Conservation (phyloP, 1,140 invertebrate species). For the Contarinia nasturtii region DNA sequence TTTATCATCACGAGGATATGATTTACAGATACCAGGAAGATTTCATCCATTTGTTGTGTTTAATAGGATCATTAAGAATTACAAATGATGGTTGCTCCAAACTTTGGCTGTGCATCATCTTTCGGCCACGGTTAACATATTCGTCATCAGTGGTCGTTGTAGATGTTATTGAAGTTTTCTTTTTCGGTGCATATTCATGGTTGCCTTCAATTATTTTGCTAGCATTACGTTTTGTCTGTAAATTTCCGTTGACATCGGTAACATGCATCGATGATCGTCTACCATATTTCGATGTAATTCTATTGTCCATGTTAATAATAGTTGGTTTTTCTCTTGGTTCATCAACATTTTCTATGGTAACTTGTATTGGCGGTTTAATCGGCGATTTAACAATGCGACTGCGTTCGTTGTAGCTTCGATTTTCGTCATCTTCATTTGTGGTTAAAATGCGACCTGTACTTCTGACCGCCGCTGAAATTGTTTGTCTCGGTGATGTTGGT, state of each 20-base stretch:
- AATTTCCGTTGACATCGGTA: slow-evolving; percentile 9
- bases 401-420: slow-evolving; percentile 1
- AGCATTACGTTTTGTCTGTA: slow-evolving; percentile 10
- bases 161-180: background rate
- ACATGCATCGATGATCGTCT: slow-evolving; percentile 15
- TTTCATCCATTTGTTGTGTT: slow-evolving; percentile 21
- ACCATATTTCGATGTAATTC: slow-evolving; percentile 11
- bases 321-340: slow-evolving; percentile 8
- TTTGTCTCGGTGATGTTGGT: background rate
- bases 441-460: background rate
- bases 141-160: too few species aligned
- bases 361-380: slow-evolving; percentile 8
- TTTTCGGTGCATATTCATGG: slow-evolving; percentile 13
- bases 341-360: slow-evolving; percentile 7
- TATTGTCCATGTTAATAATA: slow-evolving; percentile 13
- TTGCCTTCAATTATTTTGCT: slow-evolving; percentile 20
- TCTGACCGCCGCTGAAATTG: background rate
- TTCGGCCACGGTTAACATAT: too few species aligned
- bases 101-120: slow-evolving; percentile 8
- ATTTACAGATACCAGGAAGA: slow-evolving; percentile 14
- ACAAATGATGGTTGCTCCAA: slow-evolving; percentile 15
- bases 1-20: too few species aligned
- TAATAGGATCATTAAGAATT: slow-evolving; percentile 15
- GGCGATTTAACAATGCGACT: slow-evolving; percentile 10
- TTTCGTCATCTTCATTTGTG: slow-evolving; percentile 1